Base-by-base conservation (phyloP, 2,113 vertebrate genomes). In the Pseudorhombus dupliciocellatus region DNA sequence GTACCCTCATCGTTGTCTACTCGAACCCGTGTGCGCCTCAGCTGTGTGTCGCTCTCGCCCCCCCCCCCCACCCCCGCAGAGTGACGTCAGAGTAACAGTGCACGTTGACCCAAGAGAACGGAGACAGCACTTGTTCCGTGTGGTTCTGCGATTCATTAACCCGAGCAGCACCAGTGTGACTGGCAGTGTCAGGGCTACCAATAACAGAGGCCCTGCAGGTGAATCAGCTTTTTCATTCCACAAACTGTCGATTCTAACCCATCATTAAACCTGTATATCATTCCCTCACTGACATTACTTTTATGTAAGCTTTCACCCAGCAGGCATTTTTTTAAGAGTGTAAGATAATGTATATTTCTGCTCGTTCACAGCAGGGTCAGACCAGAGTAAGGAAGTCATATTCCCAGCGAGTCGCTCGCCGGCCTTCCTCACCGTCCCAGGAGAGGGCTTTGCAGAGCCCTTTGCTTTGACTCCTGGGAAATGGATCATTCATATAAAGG, bases 91-190 rank as follows among this genome's bases (percentile, higher is more conserved):
- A 91, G 89, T 98, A 87, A 91, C 84, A 86, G 87, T 98, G 92
- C 94, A 93, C 85, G 95, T 96, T 92, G 94, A 92, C 70, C 93
- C 94, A 81, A 94, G 90, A 80, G 93, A 93, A 50, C 91, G 93
- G 70, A 89, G 81, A 59, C 87, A 80, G 64, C 74, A 79, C 56
- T 92, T 90, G 72, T 98, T 94, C 93, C 93, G 57, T 37, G 71
- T 96, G 89, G 78, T 97, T 89, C 93, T 99, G 92, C 93, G 94
- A 84, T 98, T 95, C 57, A 71, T 94, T 92, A 98, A 97, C 89
- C 93, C 94, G 40, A 90, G 91, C 84, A 77, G 66, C 28, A 70
- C 91, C 88, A 72, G 86, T 9, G 77, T 95, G 53, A 87, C 88
- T 66, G 97, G 94, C 67, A 93, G 9, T 31, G 66, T 99, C 85